Evolutionary conservation across 2,888 invertebrate genomes (phyloP).

Genomic region (Melanostoma scalare): DNA sequence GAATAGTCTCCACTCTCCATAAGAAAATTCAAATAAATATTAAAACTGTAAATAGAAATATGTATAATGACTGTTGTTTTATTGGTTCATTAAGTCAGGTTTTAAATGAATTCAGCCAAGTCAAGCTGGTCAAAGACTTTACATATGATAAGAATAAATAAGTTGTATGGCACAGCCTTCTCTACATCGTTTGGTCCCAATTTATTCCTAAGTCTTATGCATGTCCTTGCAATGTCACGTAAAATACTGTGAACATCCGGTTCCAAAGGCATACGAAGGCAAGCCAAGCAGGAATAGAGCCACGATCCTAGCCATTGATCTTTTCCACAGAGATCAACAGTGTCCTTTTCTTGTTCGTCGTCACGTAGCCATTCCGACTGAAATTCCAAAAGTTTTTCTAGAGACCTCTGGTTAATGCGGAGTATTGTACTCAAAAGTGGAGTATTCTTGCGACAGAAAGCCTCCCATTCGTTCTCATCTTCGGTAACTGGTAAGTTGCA

Average conservation of each 20-base stretch:
- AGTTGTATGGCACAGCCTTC: constrained; percentile 79
- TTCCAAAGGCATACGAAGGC: constrained; percentile 80
- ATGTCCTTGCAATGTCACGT: constrained; percentile 79
- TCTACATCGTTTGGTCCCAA: constrained; percentile 75
- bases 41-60: constrained; percentile 46
- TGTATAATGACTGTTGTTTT: constrained; percentile 14
- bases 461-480: constrained; percentile 76
- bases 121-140: constrained; percentile 80
- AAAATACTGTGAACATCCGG: constrained; percentile 79
- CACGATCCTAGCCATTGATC: constrained; percentile 80
- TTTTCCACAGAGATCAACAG: constrained; percentile 75
- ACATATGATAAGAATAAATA: constrained; percentile 80
- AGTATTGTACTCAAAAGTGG: constrained; percentile 79
- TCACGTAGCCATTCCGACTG: constrained; percentile 78
- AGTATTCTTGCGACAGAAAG: constrained; percentile 77
- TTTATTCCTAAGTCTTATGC: constrained; percentile 77
- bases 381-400: constrained; percentile 79
- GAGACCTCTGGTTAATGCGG: constrained; percentile 78
- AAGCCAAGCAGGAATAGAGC: constrained; percentile 80
- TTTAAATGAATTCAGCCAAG: constrained; percentile 78
- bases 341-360: constrained; percentile 22
- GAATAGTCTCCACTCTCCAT: not conserved
- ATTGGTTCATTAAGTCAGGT: constrained; percentile 29
- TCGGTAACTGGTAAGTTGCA: constrained; percentile 76
- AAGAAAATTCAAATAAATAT: constrained; percentile 22